These are phyloP conservation scores for Nothobranchius kuhntae DNA, from an alignment of 2,113 vertebrate genomes.

Conservation along the genomic window DNA sequence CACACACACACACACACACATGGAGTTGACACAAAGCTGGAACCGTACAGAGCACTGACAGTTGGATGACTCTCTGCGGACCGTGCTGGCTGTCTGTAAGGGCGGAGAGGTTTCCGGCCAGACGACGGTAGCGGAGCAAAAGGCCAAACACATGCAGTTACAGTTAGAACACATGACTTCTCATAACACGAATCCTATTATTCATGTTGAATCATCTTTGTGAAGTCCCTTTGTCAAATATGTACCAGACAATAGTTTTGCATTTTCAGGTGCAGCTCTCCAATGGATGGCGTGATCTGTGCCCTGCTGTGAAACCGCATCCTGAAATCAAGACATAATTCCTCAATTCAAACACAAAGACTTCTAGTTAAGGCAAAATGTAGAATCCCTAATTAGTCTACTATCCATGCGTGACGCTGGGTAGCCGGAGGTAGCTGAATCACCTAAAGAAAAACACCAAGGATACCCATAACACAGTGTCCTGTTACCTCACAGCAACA, in stretches of 20 bases:
- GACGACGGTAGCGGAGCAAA: slow-evolving; percentile 55
- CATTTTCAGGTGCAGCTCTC: background rate
- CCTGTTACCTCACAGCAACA: background rate
- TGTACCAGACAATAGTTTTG: background rate
- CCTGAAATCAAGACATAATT: slow-evolving; percentile 2
- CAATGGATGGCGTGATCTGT: slow-evolving; percentile 2
- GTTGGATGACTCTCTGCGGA: slow-evolving; percentile 74
- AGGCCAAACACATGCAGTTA: slow-evolving; percentile 51
- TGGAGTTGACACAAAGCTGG: slow-evolving; percentile 20
- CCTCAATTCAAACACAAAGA: slow-evolving; percentile 1
- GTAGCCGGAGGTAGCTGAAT: background rate
- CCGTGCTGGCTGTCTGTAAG: slow-evolving; percentile 56
- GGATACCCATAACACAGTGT: background rate
- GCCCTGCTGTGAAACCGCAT: slow-evolving; percentile 1
- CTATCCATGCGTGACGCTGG: background rate
- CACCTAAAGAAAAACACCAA: background rate
- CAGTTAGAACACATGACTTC: slow-evolving; percentile 9
- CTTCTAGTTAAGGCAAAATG: background rate
- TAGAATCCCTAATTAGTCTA: slow-evolving; percentile 2
- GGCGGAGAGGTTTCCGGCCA: slow-evolving; percentile 71
- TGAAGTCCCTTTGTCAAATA: background rate
- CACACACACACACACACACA: slow-evolving; percentile 5
- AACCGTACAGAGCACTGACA: slow-evolving; percentile 66
- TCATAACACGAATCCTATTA: too few relatives aligned
- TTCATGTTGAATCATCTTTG: too few relatives aligned